Conservation (phyloP, 2,888 invertebrate species). For the Meganola albula region DNA sequence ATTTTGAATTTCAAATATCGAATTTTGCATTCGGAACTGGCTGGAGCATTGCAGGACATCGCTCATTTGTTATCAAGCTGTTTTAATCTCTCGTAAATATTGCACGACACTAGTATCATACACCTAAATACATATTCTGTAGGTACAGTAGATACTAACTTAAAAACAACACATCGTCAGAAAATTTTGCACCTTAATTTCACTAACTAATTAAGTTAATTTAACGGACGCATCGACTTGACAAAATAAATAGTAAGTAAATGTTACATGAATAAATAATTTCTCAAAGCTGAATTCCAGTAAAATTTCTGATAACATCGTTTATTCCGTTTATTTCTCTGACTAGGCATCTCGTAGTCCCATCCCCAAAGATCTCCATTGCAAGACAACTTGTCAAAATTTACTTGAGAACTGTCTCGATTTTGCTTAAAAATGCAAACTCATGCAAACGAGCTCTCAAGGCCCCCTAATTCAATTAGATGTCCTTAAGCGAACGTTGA, state of each 20-base stretch:
- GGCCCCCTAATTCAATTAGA: slow-evolving; percentile 68
- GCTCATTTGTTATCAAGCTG: slow-evolving; percentile 38
- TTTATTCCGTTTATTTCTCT: too few relatives aligned
- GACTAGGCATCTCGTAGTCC: not conserved
- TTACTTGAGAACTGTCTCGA: slow-evolving; percentile 49
- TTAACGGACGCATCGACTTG: too few relatives aligned
- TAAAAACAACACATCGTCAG: too few relatives aligned
- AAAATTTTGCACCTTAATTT: too few relatives aligned
- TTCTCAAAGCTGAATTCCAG: too few relatives aligned
- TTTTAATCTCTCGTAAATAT: slow-evolving; percentile 39
- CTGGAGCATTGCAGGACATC: slow-evolving; percentile 50
- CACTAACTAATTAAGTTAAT: too few relatives aligned
- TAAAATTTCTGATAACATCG: too few relatives aligned
- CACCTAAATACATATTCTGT: too few relatives aligned
- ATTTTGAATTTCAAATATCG: slow-evolving; percentile 74
- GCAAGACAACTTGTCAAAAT: slow-evolving; percentile 59
- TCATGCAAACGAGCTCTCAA: slow-evolving; percentile 72
- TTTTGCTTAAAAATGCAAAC: slow-evolving; percentile 71
- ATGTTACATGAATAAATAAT: too few relatives aligned
- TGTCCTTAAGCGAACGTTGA: slow-evolving; percentile 58
- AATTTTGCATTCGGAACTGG: slow-evolving; percentile 71
- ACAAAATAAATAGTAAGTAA: too few relatives aligned
- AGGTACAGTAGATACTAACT: too few relatives aligned
- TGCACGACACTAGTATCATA: slow-evolving; percentile 15
- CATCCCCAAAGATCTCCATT: slow-evolving; percentile 19